phyloP scores from a whole-genome alignment of 2,797 vertebrate species.

The Hyperoplus immaculatus region DNA sequence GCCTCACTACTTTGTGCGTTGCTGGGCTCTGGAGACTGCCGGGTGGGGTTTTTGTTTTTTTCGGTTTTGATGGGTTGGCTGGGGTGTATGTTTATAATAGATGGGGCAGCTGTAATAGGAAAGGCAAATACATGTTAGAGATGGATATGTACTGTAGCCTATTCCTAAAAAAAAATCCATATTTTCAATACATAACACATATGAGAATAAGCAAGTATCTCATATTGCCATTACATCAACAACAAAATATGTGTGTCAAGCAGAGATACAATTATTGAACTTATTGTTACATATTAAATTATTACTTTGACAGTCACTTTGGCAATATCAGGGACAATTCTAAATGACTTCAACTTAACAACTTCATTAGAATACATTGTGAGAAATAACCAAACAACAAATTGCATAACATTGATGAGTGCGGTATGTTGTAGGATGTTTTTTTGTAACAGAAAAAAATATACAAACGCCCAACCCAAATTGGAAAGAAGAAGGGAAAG shows the following conservation, averaged over 20 bases:
- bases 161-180: background rate
- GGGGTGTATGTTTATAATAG: constrained; percentile 1
- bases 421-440: background rate
- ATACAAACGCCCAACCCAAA: background rate
- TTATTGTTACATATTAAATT: background rate
- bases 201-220: background rate
- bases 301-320: background rate
- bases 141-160: background rate
- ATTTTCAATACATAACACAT: background rate
- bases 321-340: background rate
- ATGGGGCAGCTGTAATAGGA: constrained; percentile 42
- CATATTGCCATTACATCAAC: too few species aligned
- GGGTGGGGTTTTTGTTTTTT: constrained; percentile 12
- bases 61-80: constrained; percentile 28
- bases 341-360: background rate
- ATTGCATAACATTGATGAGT: background rate
- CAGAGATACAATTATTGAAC: background rate
- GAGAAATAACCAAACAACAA: background rate
- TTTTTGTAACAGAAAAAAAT: background rate
- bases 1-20: constrained; percentile 44
- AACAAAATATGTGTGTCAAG: too few species aligned
- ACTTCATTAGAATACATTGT: background rate
- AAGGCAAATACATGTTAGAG: constrained; percentile 3
- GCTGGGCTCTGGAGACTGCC: constrained; percentile 64
- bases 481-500: background rate